Percentiles rank a stretch among this genome's conserved stretches.
Evolutionary conservation across 2,113 vertebrate species (phyloP).

Genomic region (Aythya baeri): DNA sequence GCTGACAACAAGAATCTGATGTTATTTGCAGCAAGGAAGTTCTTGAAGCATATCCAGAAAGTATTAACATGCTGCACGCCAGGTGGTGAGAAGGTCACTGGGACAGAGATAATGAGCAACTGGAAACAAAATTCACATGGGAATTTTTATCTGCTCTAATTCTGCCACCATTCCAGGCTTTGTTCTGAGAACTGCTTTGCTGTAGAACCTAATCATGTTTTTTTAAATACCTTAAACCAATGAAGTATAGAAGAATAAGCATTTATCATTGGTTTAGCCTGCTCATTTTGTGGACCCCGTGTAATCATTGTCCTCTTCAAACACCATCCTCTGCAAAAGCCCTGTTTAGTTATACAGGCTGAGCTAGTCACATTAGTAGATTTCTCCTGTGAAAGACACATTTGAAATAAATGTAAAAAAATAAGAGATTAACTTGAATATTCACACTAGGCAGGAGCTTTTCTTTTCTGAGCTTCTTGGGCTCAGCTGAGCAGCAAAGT

Average conservation of each 20-base stretch:
- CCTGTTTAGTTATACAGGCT: neutral
- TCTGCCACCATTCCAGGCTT: neutral
- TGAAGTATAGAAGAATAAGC: neutral
- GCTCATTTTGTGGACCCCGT: neutral
- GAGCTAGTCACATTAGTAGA: neutral
- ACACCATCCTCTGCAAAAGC: neutral
- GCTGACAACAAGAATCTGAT: neutral
- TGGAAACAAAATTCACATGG: neutral
- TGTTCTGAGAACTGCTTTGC: neutral
- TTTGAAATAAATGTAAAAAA: neutral
- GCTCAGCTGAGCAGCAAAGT: neutral
- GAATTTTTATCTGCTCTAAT: slow-evolving; percentile 51
- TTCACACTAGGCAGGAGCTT: neutral
- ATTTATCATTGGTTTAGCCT: neutral
- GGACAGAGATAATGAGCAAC: slow-evolving; percentile 51
- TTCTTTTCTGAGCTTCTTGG: neutral
- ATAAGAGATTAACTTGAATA: neutral
- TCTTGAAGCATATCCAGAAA: slow-evolving; percentile 22
- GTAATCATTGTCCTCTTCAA: neutral
- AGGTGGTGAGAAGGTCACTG: slow-evolving; percentile 57
- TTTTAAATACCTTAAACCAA: slow-evolving; percentile 9
- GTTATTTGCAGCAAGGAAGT: slow-evolving; percentile 6
- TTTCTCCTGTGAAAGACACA: neutral
- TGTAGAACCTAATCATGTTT: neutral
- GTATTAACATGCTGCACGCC: neutral